Evolutionary conservation across 2,888 invertebrate species (phyloP).

Genomic region (Operophtera brumata): DNA sequence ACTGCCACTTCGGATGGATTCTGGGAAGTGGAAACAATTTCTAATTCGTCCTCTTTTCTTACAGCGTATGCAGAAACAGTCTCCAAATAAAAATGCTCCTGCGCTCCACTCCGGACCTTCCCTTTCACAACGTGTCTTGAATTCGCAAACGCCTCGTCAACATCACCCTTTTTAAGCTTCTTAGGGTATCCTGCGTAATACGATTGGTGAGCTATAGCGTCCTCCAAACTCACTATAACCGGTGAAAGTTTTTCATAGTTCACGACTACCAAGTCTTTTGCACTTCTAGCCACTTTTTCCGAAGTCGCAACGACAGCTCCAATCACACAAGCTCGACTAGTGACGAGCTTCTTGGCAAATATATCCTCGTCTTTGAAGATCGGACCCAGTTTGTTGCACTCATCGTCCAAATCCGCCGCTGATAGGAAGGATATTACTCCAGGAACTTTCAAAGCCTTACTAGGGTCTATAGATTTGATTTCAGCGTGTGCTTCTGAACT

Average conservation of each 20-base stretch:
- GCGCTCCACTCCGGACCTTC: slow-evolving; percentile 86
- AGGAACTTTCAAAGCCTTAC: slow-evolving; percentile 84
- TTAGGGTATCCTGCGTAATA: slow-evolving; percentile 81
- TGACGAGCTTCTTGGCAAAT: slow-evolving; percentile 87
- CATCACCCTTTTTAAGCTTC: slow-evolving; percentile 83
- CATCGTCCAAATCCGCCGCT: slow-evolving; percentile 85
- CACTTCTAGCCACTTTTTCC: slow-evolving; percentile 88
- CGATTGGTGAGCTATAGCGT: slow-evolving; percentile 87
- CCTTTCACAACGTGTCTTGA: slow-evolving; percentile 86
- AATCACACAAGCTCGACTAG: slow-evolving; percentile 88
- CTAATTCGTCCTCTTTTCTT: slow-evolving; percentile 90
- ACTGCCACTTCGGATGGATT: slow-evolving; percentile 87
- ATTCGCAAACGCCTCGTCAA: slow-evolving; percentile 82
- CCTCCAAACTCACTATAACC: slow-evolving; percentile 92
- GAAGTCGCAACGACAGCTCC: slow-evolving; percentile 89
- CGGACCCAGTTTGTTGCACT: slow-evolving; percentile 84
- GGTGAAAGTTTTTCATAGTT: slow-evolving; percentile 89
- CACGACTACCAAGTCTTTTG: slow-evolving; percentile 87
- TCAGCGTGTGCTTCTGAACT: slow-evolving; percentile 91
- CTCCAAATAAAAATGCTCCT: slow-evolving; percentile 96
- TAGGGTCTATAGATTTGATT: slow-evolving; percentile 87
- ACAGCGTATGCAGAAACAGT: slow-evolving; percentile 85
- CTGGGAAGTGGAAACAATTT: slow-evolving; percentile 90
- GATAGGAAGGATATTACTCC: slow-evolving; percentile 91
- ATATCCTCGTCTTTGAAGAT: slow-evolving; percentile 91